Evolutionary conservation across 2,113 vertebrate genomes (phyloP).

Genomic region (Setophaga coronata): DNA sequence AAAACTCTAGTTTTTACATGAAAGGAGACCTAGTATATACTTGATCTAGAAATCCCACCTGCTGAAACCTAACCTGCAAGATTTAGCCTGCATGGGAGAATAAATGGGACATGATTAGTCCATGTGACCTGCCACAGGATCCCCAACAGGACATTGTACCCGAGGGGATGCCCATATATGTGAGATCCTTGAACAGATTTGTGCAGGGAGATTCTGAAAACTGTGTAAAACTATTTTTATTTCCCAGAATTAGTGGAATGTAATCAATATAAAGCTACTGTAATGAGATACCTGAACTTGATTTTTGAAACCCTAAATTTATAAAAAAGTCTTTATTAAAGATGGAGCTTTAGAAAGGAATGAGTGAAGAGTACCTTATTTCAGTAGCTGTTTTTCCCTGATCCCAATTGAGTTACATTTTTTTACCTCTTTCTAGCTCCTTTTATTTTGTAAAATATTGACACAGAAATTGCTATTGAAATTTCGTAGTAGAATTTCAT

Average conservation of each 20-base stretch:
- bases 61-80: not conserved
- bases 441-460: constrained; percentile 15
- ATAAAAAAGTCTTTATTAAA: not conserved
- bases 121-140: not conserved
- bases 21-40: not conserved
- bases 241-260: not conserved
- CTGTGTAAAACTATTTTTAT: not conserved
- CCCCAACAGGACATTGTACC: not conserved
- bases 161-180: accelerated
- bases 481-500: not conserved
- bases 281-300: not conserved
- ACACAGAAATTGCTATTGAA: not conserved
- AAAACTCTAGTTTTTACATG: not conserved
- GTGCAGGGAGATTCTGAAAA: not conserved
- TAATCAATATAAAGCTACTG: not conserved
- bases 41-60: not conserved
- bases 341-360: not conserved
- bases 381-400: not conserved
- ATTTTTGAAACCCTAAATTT: not conserved
- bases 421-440: not conserved
- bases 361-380: not conserved
- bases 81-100: not conserved
- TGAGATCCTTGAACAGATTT: not conserved
- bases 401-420: not conserved
- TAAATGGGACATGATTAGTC: not conserved